phyloP scores from a whole-genome alignment of 2,888 invertebrate genomes.

The Eristalis intricaria region DNA sequence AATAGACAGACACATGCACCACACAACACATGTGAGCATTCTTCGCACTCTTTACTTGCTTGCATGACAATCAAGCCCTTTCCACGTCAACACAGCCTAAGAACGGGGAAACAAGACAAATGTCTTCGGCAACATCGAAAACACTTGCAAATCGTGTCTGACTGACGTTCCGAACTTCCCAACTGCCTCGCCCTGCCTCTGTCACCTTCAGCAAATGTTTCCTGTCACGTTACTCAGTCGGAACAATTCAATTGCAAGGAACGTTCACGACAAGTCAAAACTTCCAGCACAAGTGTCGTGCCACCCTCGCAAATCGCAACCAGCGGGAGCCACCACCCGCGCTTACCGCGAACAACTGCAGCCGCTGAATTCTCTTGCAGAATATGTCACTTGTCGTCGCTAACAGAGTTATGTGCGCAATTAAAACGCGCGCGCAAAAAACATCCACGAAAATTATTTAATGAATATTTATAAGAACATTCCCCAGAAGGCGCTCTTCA shows the following conservation, averaged over 20 bases:
- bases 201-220: background rate
- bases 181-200: background rate
- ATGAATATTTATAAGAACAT: slow-evolving; percentile 64
- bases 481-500: slow-evolving; percentile 34
- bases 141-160: background rate
- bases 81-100: background rate
- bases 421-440: slow-evolving; percentile 24
- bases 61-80: background rate
- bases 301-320: background rate
- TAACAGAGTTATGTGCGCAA: slow-evolving; percentile 33
- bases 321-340: background rate
- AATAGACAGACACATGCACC: background rate
- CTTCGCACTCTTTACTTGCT: background rate
- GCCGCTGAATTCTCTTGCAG: background rate
- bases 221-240: slow-evolving; percentile 34
- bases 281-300: background rate
- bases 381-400: slow-evolving; percentile 27
- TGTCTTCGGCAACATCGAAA: background rate
- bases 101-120: background rate
- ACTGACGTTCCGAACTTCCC: background rate
- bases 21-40: background rate
- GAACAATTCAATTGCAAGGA: slow-evolving; percentile 41
- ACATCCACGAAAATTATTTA: background rate
- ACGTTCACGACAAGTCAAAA: slow-evolving; percentile 20
- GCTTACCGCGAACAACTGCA: background rate